Evolutionary conservation across 2,797 vertebrate genomes (phyloP), one percentile per base, ranked within the genome.

Genomic region (Sebastes trivittatus): DNA sequence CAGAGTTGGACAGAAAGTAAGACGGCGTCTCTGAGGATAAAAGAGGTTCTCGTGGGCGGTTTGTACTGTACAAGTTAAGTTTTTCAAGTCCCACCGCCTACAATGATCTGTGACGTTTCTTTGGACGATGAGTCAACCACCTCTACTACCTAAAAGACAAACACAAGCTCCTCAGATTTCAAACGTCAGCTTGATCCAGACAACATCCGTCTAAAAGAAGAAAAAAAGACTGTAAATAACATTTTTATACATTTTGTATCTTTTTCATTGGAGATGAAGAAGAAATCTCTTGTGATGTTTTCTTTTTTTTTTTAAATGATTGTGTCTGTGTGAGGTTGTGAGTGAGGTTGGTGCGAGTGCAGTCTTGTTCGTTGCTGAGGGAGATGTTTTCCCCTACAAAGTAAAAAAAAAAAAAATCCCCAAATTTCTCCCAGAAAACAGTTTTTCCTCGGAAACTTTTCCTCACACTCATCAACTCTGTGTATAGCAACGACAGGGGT

Each of bases 181-280:
- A 86, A 80, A 85, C 67, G 77, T 81, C 76, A 63, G 78, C 70
- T 77, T 79, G 80, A 65, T 81, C 73, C n/a, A 65, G 38, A 84
- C 30, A 56, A 80, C 64, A 85, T 77, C 70, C 10, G 20, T 79
- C 49, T 64, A 63, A 84, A 82, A 77, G 27, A 68, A 49, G 34
- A 65, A 56, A 79, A 85, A 74, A 81, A 83, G 83, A 88, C 90
- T 96, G 94, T 96, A 97, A 94, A 97, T 96, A 96, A 95, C 96
- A 96, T 95, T 96, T 92, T 99, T 98, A 97, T 99, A 99, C 95
- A 82, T 97, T 99, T 99, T 99, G 94, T 96, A 99, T 98, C 94
- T 97, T 99, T 99, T 97, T 98, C 98, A 99, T 97, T 96, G 96
- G 96, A 97, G 96, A 97, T 95, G 94, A 96, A 94, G 96, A 93